Percentiles rank a stretch among this genome's conserved stretches.
Evolutionary conservation across 53 echinoderm and acorn worm genomes (phyloP).

Genomic region (Hippasteria phrygiana): DNA sequence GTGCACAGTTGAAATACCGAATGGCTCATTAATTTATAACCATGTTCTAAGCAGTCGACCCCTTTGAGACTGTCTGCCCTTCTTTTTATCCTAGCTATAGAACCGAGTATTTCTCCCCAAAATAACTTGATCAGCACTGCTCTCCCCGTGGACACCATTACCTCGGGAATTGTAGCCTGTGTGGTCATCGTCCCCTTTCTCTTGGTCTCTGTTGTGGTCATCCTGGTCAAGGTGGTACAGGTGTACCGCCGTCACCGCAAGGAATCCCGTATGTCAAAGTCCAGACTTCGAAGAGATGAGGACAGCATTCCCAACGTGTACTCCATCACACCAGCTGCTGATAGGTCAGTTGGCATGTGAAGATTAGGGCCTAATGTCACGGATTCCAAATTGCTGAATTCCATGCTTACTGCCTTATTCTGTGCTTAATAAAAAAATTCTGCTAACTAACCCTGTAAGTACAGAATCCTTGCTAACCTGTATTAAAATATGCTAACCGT

Average conservation of each 20-base stretch:
- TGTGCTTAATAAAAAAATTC: too few species aligned
- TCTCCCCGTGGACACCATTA: not conserved
- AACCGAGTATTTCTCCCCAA: not conserved
- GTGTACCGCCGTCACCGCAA: not conserved
- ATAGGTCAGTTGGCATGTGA: not conserved
- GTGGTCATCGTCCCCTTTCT: not conserved
- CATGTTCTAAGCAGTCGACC: too few species aligned
- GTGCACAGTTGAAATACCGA: too few species aligned
- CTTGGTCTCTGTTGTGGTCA: not conserved
- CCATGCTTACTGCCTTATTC: too few species aligned
- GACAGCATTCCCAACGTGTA: conserved; percentile 90
- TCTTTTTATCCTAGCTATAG: not conserved
- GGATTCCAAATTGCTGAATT: not conserved
- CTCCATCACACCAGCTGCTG: conserved; percentile 38
- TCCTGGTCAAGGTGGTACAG: not conserved
- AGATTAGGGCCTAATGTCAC: too few species aligned
- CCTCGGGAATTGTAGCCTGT: not conserved
- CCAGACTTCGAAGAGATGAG: conserved; percentile 67
- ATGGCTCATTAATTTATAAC: too few species aligned
- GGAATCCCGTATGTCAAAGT: conserved; percentile 18
- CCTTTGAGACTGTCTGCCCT: too few species aligned
- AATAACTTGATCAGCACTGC: not conserved
- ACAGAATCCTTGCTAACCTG: too few species aligned
- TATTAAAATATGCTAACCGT: too few species aligned
- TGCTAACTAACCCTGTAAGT: too few species aligned